A percentile compares a stretch with the other conserved stretches of the same genome.
Conservation (phyloP, 2,113 vertebrate species). For the Syngnathus floridae region DNA sequence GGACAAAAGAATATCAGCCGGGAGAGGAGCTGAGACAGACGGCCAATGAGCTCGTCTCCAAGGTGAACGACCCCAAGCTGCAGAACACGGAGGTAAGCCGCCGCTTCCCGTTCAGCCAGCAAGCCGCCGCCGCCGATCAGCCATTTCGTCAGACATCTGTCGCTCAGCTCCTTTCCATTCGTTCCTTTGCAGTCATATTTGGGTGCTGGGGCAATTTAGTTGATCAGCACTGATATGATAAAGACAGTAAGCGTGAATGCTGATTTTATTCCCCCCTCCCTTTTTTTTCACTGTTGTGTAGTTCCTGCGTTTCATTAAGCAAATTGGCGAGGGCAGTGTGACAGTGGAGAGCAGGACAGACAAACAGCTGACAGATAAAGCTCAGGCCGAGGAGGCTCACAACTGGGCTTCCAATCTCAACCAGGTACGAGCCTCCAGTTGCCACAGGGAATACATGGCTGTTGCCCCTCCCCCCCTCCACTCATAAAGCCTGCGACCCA, state of each 20-base stretch:
- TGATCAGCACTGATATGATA: not conserved
- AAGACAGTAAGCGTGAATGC: conserved; percentile 32
- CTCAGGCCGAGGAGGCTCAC: conserved; percentile 87
- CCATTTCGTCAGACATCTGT: conserved; percentile 20
- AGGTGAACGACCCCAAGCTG: conserved; percentile 92
- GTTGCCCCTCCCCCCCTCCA: not conserved
- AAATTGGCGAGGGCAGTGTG: conserved; percentile 94
- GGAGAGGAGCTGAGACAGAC: conserved; percentile 85
- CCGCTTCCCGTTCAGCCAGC: not conserved
- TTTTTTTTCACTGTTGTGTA: conserved; percentile 74
- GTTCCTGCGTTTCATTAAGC: conserved; percentile 99
- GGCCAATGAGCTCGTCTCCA: conserved; percentile 89
- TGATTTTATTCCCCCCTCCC: conserved; percentile 39
- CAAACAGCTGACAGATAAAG: conserved; percentile 75
- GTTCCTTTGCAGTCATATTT: conserved; percentile 4
- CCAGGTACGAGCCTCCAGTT: conserved; percentile 81
- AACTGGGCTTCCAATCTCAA: conserved; percentile 95
- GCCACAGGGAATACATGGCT: too few relatives aligned
- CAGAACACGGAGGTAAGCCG: conserved; percentile 88
- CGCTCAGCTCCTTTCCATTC: conserved; percentile 28
- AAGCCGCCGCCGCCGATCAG: not conserved
- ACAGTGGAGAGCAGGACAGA: conserved; percentile 78
- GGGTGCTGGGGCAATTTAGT: conserved; percentile 1
- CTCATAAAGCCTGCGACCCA: too few relatives aligned
- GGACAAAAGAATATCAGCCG: conserved; percentile 88